Base-by-base conservation (phyloP, 2,888 invertebrate genomes). In the Imbricaverruca yamaguchii region DNA sequence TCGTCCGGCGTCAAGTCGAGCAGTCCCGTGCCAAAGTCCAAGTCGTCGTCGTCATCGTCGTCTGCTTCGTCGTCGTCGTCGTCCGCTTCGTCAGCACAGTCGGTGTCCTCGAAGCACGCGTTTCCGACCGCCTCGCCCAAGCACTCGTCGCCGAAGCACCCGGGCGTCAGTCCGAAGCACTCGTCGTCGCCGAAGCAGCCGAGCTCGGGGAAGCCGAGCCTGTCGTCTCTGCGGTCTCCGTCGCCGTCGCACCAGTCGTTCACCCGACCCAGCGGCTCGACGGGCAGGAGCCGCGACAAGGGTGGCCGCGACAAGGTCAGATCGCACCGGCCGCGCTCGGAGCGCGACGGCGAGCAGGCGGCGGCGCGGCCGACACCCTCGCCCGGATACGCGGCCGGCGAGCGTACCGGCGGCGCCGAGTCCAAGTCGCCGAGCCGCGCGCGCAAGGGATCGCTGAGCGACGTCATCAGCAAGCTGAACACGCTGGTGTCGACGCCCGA, bases 121-220 rank as follows among this genome's bases (percentile, higher is more conserved):
- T 74, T 23, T 15, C 67, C 59, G 18, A 65, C 80, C 53, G 63
- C 59, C 18, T 83, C 83, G n/a, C 84, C 83, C 15, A 83, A 84
- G 65, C 82, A 80, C 39, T 82, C 81, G 65, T 83, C 82, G 74
- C 92, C 92, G 86, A 88, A 87, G 82, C 93, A 93, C 86, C 92
- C 92, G 80, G 91, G 92, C 25, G 91, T 92, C 21, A 82, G 94
- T 23, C 94, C 94, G 39, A 94, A 94, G 86, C 94, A 94, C 85
- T 10, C 53, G 9, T 74, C 74, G 55, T 74, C 74, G 55, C 74
- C 74, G 21, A 74, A 74, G 74, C 74, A 15, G 74, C 90, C 90
- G 21, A 90, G 91, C 82, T 92, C 93, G 0, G 95, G 95, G 0
- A 95, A 95, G 86, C 95, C 95, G 0, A 94, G 94, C 85, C 94